Conservation (phyloP, 2,888 invertebrate genomes). For the Leptinotarsa juncta region DNA sequence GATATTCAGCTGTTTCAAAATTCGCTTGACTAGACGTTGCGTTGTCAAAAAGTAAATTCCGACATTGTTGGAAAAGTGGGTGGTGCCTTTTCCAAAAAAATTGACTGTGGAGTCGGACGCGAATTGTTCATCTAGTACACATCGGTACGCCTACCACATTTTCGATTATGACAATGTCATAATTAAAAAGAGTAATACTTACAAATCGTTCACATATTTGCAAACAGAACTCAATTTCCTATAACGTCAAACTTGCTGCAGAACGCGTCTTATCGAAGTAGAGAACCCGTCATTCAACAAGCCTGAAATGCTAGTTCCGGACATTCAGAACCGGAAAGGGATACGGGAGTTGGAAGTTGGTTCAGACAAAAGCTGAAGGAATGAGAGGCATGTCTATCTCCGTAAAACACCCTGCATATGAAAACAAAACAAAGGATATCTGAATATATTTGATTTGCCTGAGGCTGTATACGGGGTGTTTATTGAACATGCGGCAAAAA, state of each 20-base stretch:
- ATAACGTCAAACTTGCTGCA: conserved; percentile 26
- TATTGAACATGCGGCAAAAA: no score
- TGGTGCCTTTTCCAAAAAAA: no score
- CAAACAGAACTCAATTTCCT: conserved; percentile 34
- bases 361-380: background rate
- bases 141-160: conserved; percentile 1
- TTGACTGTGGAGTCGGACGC: no score
- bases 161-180: conserved; percentile 28
- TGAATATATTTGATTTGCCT: no score
- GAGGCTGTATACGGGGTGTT: no score
- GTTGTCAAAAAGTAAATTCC: no score
- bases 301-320: background rate
- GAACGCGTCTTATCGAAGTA: background rate
- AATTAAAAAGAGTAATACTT: conserved; percentile 28
- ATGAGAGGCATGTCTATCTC: background rate
- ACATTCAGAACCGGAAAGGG: background rate
- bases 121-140: background rate
- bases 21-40: no score
- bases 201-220: conserved; percentile 23
- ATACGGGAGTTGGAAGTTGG: background rate
- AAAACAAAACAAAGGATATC: no score
- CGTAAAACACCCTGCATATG: no score
- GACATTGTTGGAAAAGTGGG: no score
- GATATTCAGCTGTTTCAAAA: no score
- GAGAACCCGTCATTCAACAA: background rate